These are phyloP conservation scores for Melanitta fusca DNA, from an alignment of 2,797 vertebrate genomes.

Conservation along the genomic window DNA sequence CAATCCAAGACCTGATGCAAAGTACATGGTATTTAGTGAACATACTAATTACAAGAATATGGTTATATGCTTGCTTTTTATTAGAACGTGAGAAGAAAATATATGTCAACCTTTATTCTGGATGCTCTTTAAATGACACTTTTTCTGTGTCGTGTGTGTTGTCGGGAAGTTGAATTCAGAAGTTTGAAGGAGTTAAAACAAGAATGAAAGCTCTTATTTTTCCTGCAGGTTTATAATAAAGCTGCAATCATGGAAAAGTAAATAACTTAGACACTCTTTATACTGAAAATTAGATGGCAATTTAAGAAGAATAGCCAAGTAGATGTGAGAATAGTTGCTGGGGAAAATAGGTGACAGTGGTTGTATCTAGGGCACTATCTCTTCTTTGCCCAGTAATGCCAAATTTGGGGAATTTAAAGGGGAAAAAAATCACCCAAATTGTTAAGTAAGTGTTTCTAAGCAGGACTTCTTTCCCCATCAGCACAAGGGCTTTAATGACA, in stretches of 20 bases:
- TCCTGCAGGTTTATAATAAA: not conserved
- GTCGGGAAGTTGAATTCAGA: not conserved
- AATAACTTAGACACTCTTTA: not conserved
- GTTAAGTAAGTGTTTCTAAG: not conserved
- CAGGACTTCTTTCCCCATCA: not conserved
- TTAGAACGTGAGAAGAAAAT: not conserved
- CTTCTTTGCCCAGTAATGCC: not conserved
- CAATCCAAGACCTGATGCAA: not conserved
- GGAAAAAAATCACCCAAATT: not conserved
- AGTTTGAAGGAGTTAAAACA: slow-evolving; percentile 23
- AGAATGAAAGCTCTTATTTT: not conserved
- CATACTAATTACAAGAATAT: not conserved
- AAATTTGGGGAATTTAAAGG: not conserved
- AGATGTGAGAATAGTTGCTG: slow-evolving; percentile 20
- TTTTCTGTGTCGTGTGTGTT: not conserved
- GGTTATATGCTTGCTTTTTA: not conserved
- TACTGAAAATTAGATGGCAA: slow-evolving; percentile 5
- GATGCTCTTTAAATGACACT: accelerated
- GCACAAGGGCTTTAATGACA: not conserved
- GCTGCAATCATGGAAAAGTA: not conserved
- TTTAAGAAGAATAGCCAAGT: slow-evolving; percentile 22
- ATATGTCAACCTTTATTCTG: not conserved
- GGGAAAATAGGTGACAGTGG: slow-evolving; percentile 2
- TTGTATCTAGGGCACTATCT: not conserved
- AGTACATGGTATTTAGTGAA: not conserved